Evolutionary conservation across 2,113 vertebrate genomes (phyloP).

Genomic region (Gallinago jamesoni): DNA sequence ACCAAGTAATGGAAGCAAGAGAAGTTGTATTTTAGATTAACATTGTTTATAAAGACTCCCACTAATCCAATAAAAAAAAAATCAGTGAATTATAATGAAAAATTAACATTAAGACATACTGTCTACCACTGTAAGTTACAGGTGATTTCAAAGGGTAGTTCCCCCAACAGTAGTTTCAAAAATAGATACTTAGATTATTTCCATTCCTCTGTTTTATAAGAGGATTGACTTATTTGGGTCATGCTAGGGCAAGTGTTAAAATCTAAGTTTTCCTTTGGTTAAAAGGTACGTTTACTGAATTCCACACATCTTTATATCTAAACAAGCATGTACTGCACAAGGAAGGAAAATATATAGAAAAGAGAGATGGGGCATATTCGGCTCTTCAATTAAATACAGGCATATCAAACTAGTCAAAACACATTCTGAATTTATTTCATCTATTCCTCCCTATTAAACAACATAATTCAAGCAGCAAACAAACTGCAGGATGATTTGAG

Average conservation of each 20-base stretch:
- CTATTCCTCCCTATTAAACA: background rate
- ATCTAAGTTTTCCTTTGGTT: background rate
- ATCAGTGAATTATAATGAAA: background rate
- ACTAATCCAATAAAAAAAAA: background rate
- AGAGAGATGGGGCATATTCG: background rate
- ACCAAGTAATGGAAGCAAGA: background rate
- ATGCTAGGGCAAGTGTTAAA: background rate
- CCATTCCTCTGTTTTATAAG: background rate
- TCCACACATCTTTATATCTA: background rate
- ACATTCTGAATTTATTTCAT: background rate
- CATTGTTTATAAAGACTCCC: background rate
- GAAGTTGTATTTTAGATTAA: background rate
- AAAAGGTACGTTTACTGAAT: background rate
- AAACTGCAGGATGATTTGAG: background rate
- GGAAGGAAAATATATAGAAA: background rate
- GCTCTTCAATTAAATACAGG: background rate
- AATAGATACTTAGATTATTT: background rate
- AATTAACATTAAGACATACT: background rate
- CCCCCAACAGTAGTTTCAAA: background rate
- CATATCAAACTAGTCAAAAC: background rate
- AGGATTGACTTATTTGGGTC: background rate
- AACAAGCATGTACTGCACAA: background rate
- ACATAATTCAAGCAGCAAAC: background rate
- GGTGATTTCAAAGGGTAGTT: background rate
- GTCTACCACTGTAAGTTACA: background rate